Conservation (phyloP, 1,140 invertebrate genomes). For the Bombus pascuorum region DNA sequence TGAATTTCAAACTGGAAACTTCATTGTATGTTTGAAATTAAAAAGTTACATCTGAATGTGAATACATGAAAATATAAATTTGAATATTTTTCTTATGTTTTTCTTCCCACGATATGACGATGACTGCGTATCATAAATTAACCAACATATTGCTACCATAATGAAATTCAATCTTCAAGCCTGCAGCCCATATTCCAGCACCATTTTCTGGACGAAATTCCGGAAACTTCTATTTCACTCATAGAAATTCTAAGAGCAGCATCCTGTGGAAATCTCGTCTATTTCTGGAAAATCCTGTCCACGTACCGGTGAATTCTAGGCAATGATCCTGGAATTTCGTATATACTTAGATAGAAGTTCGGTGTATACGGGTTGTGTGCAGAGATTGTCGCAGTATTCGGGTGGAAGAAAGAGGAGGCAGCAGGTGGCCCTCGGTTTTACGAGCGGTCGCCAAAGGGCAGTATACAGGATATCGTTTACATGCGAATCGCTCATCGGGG, state of each 20-base stretch:
- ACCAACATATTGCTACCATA: not conserved
- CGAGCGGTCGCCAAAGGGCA: constrained; percentile 69
- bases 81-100: too few species aligned
- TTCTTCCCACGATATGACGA: too few species aligned
- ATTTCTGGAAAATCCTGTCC: not conserved
- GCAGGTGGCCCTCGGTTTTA: constrained; percentile 57
- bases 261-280: not conserved
- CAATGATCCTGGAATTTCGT: not conserved
- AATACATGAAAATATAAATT: too few species aligned
- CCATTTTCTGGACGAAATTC: not conserved
- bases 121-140: too few species aligned
- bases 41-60: too few species aligned
- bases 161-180: not conserved
- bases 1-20: too few species aligned
- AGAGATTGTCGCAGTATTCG: constrained; percentile 4
- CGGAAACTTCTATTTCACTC: too few species aligned
- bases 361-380: too few species aligned
- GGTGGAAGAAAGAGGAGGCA: not conserved
- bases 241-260: not conserved
- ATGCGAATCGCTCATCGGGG: constrained; percentile 70
- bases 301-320: not conserved
- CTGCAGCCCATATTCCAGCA: too few species aligned
- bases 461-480: constrained; percentile 71
- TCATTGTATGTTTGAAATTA: too few species aligned
- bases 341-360: not conserved